Evolutionary conservation across 2,113 vertebrate genomes (phyloP).

Genomic region (Neoarius graeffei): DNA sequence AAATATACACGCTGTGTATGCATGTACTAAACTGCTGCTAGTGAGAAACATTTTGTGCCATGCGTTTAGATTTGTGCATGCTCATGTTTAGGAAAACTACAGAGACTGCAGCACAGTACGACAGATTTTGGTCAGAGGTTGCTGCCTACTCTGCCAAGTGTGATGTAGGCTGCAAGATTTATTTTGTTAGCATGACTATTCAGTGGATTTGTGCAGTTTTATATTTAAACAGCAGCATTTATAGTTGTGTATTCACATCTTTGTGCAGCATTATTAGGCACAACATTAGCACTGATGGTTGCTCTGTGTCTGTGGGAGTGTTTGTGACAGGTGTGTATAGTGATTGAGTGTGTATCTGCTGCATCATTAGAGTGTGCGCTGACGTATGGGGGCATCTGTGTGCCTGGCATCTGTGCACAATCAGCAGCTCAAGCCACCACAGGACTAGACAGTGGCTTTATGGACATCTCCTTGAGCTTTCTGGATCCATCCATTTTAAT

Average conservation of each 20-base stretch:
- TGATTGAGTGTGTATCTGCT: constrained; percentile 50
- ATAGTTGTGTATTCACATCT: not conserved
- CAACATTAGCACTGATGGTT: constrained; percentile 18
- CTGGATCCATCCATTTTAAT: not conserved
- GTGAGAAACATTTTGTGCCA: not conserved
- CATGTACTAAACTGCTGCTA: not conserved
- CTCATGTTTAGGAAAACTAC: not conserved
- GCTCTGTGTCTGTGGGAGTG: constrained; percentile 36
- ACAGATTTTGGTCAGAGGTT: constrained; percentile 18
- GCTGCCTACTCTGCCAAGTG: not conserved
- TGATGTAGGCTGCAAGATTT: constrained; percentile 7
- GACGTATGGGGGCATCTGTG: constrained; percentile 56
- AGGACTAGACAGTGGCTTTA: constrained; percentile 37
- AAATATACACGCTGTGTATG: not conserved
- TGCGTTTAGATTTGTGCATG: constrained; percentile 2
- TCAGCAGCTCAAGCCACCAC: constrained; percentile 53
- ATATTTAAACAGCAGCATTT: not conserved
- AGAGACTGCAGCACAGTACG: not conserved
- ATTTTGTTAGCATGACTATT: not conserved
- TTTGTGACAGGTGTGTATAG: constrained; percentile 47
- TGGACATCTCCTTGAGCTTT: constrained; percentile 12
- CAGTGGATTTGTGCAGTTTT: not conserved
- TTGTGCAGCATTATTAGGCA: constrained; percentile 30
- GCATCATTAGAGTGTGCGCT: constrained; percentile 52
- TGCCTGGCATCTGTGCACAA: constrained; percentile 54